Base-by-base conservation (phyloP, 1,140 invertebrate species). In the Caerostris darwini region DNA sequence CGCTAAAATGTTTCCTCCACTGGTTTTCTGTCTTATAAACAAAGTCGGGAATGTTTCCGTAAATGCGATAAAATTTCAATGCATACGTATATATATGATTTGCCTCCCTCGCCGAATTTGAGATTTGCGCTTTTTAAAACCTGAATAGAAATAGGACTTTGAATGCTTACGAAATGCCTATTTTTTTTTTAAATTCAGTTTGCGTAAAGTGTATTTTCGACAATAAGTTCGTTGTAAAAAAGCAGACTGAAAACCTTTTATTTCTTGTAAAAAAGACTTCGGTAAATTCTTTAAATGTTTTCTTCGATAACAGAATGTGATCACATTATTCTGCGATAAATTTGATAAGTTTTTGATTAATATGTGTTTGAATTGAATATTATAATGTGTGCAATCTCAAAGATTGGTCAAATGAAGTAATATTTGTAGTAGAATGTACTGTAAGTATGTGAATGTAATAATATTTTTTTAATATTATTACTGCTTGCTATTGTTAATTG, bases 41-140 rank as follows among this genome's bases (percentile, higher is more conserved):
- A 59, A 77, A 86, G 92, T 87, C 19, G 83, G 34, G 64, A 71
- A 56, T 71, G 92, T 59, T 34, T 69, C 59, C 14, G 61, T 92
- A 93, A 93, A 93, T 87, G 83, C 83, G 92, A 87, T 93, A 93
- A 87, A 85, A 87, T 87, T 93, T 87, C 92, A 58, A 87, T 93
- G 56, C 67, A 93, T 93, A 93, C 58, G 64, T 58, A n/a, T 87
- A 61, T 83, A 90, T 57, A 90, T 90, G 88, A 90, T 90, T 90
- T 90, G 56, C 64, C 61, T 34, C 61, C 61, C 64, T 54, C 54
- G 58, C 59, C 61, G 58, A 90, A 67, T 67, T 56, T 57, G 34
- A 54, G 88, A 90, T 90, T 90, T 90, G 86, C 64, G 53, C 69
- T 77, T 90, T 90, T 90, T 69, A 77, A 90, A 71, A 77, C 50